Evolutionary conservation across 1,140 invertebrate species (phyloP).

Genomic region (Bombyx mandarina): DNA sequence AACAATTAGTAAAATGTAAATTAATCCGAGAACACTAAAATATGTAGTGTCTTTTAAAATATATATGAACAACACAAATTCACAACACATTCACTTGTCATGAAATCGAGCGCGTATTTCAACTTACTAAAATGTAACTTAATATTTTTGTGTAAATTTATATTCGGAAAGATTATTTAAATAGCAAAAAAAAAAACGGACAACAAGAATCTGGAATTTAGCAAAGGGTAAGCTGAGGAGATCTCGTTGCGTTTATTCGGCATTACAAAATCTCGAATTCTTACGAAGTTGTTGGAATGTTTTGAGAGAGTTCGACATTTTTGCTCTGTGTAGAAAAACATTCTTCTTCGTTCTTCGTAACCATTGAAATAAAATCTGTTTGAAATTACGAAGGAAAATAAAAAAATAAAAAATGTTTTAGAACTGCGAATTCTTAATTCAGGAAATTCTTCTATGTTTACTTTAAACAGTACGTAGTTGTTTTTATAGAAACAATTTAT

Average conservation of each 20-base stretch:
- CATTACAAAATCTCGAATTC: constrained; percentile 27
- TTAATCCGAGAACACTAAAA: background rate
- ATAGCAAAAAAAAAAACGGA: background rate
- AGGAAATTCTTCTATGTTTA: too few species aligned
- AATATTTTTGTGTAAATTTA: too few species aligned
- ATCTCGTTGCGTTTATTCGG: constrained; percentile 21
- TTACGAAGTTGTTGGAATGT: constrained; percentile 27
- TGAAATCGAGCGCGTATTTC: too few species aligned
- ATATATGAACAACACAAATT: background rate
- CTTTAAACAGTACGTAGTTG: too few species aligned
- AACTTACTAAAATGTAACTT: too few species aligned
- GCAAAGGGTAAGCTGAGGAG: constrained; percentile 7
- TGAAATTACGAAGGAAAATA: constrained; percentile 8
- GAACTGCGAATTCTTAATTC: too few species aligned
- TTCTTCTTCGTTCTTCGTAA: constrained; percentile 22
- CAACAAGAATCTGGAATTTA: constrained; percentile 2
- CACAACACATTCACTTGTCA: background rate
- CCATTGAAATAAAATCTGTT: constrained; percentile 15
- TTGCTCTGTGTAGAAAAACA: constrained; percentile 21
- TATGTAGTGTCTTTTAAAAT: too few species aligned
- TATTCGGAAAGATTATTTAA: too few species aligned
- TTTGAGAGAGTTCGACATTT: constrained; percentile 29
- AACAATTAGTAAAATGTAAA: background rate
- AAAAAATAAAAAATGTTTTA: too few species aligned
- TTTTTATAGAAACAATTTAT: too few species aligned